Evolutionary conservation across 2,888 invertebrate genomes (phyloP).

Genomic region (Hirtodrosophila alboralis): DNA sequence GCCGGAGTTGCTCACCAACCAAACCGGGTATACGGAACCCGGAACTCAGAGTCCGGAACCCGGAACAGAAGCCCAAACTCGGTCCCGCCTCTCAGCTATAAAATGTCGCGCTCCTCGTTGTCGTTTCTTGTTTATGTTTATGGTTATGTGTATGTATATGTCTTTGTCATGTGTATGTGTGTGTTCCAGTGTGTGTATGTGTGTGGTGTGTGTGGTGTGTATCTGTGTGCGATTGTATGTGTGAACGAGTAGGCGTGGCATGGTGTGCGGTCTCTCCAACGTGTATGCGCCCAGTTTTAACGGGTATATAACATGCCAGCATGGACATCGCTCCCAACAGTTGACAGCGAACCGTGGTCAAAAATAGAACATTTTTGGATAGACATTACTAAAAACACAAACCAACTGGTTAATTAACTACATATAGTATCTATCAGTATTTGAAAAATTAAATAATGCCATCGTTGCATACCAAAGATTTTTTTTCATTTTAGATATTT

Average conservation of each 20-base stretch:
- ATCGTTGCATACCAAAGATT: too few species aligned
- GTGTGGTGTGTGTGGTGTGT: constrained; percentile 12
- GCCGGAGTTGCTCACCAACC: constrained; percentile 35
- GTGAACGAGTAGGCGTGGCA: constrained; percentile 48
- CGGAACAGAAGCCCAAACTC: constrained; percentile 9
- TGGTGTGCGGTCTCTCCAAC: constrained; percentile 44
- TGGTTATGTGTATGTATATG: constrained; percentile 52
- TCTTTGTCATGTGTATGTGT: too few species aligned
- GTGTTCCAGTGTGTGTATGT: constrained; percentile 10
- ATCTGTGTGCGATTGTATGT: constrained; percentile 8
- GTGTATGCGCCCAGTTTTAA: constrained; percentile 58
- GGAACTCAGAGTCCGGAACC: not conserved
- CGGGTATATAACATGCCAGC: constrained; percentile 56
- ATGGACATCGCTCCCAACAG: constrained; percentile 34
- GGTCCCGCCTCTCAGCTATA: constrained; percentile 50
- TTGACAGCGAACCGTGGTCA: constrained; percentile 26
- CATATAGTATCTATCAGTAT: too few species aligned
- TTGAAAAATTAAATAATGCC: too few species aligned
- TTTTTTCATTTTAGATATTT: too few species aligned
- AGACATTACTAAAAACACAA: too few species aligned
- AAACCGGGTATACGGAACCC: constrained; percentile 5
- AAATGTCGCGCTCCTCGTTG: constrained; percentile 71
- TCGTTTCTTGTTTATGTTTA: constrained; percentile 74
- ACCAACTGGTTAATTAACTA: too few species aligned
- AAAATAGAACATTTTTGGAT: not conserved